These are phyloP conservation scores for Crotalus helleri DNA, from an alignment of 2,113 vertebrate genomes.

Conservation along the genomic window DNA sequence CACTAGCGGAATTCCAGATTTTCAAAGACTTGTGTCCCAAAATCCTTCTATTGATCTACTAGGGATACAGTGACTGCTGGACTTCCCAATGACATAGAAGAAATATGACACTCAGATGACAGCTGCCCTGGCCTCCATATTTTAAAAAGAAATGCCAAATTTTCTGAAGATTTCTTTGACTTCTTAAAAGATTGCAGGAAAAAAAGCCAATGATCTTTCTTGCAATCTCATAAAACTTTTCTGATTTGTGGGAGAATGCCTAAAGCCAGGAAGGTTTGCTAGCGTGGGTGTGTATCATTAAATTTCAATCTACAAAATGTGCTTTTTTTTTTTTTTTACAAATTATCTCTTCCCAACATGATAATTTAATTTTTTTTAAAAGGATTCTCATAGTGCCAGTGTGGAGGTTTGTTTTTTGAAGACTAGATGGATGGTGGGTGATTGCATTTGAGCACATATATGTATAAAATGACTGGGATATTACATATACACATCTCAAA, in stretches of 20 bases:
- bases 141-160: background rate
- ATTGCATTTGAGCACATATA: background rate
- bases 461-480: background rate
- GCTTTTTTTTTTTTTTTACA: background rate
- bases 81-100: background rate
- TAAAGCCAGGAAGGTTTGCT: background rate
- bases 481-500: background rate
- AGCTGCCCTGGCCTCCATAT: background rate
- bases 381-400: background rate
- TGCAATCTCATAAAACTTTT: background rate
- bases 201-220: background rate
- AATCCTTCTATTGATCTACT: background rate
- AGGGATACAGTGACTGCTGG: background rate
- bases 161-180: background rate
- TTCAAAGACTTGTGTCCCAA: background rate
- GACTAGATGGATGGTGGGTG: background rate
- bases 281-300: background rate
- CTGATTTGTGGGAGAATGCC: background rate
- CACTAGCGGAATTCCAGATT: background rate
- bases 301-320: background rate
- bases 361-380: background rate
- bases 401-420: background rate
- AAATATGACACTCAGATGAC: background rate
- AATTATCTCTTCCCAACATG: background rate
- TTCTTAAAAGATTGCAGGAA: background rate